These are phyloP conservation scores for Corythaeola cristata DNA, from an alignment of 2,113 vertebrate species.

Conservation along the genomic window DNA sequence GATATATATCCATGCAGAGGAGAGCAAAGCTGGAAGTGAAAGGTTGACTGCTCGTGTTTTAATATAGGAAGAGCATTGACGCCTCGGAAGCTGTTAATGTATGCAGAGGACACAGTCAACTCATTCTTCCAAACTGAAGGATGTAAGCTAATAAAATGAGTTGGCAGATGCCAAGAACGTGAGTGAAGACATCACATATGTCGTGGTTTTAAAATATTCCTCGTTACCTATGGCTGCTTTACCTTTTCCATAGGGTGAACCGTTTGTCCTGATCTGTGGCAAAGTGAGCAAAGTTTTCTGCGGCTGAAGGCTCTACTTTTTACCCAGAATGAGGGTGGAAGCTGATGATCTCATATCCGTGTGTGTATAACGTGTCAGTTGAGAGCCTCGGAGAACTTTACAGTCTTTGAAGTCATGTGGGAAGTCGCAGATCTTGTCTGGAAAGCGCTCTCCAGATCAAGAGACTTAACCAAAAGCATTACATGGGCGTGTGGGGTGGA, in stretches of 20 bases:
- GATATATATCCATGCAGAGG: neutral
- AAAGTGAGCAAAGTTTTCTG: neutral
- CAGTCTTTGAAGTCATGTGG: constrained; percentile 5
- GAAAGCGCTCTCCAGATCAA: neutral
- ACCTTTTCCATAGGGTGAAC: neutral
- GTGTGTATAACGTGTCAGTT: neutral
- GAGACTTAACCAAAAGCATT: neutral
- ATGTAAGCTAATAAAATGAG: neutral
- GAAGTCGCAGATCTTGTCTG: constrained; percentile 21
- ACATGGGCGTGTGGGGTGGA: neutral
- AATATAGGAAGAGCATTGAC: neutral
- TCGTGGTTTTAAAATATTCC: neutral
- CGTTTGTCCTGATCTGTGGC: neutral
- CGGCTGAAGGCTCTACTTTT: neutral
- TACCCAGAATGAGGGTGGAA: neutral
- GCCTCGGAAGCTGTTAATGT: neutral
- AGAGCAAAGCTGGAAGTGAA: neutral
- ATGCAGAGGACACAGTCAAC: neutral
- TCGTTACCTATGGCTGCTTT: neutral
- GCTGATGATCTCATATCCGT: neutral
- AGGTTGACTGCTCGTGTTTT: neutral
- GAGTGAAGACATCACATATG: rapidly evolving
- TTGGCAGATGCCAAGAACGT: neutral
- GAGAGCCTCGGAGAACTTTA: neutral
- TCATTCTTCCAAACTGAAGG: neutral